phyloP scores from a whole-genome alignment of 1,140 invertebrate genomes.

The Heliothis virescens region DNA sequence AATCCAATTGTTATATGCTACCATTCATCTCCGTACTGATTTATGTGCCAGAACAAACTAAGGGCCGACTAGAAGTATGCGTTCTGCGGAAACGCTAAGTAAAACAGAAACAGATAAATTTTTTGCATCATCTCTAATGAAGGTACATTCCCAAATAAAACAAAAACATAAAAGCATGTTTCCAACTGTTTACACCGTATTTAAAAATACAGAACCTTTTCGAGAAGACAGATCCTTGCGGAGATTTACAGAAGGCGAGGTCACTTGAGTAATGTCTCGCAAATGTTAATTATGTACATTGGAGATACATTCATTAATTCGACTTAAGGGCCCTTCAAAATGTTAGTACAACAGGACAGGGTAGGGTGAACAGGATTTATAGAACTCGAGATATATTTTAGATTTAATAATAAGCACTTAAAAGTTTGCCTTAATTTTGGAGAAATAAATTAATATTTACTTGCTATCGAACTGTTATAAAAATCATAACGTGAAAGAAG shows the following conservation, averaged over 20 bases:
- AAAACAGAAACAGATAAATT: neutral
- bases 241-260: conserved; percentile 38
- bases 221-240: conserved; percentile 1
- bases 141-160: conserved; percentile 5
- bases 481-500: no score
- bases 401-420: neutral
- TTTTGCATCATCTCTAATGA: neutral
- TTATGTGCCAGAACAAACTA: no score
- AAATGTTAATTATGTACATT: conserved; percentile 50
- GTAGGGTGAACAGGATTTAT: neutral
- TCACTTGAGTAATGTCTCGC: conserved; percentile 43
- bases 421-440: no score
- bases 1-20: no score
- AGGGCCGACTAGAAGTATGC: no score
- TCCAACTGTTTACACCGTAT: conserved; percentile 1
- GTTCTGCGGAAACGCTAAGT: no score
- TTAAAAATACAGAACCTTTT: conserved; percentile 6
- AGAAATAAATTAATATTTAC: no score
- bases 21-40: no score
- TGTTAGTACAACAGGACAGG: neutral
- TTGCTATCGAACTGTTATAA: no score
- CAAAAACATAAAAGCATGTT: neutral
- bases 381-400: neutral
- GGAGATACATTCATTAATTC: conserved; percentile 48
- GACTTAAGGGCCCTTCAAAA: conserved; percentile 31